A percentile compares a stretch with the other conserved stretches of the same genome.
Conservation (phyloP, 2,888 invertebrate genomes). For the Mimas tiliae region DNA sequence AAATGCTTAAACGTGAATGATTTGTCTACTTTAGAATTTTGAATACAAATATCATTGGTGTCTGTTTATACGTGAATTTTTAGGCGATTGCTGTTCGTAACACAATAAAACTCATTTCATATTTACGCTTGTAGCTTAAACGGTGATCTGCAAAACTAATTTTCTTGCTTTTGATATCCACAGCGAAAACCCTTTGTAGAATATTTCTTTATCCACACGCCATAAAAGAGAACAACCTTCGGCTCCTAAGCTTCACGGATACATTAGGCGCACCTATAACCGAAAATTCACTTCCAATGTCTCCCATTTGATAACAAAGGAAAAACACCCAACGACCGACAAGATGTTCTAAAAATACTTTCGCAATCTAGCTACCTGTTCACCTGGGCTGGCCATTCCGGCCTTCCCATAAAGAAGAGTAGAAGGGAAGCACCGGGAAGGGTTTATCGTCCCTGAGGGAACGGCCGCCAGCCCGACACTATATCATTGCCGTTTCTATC, state of each 20-base stretch:
- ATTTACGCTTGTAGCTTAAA: slow-evolving; percentile 7
- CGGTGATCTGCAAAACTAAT: slow-evolving; percentile 34
- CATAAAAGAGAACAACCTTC: slow-evolving; percentile 54
- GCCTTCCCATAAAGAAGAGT: slow-evolving; percentile 84
- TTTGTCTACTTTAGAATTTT: slow-evolving; percentile 6
- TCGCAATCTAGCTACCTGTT: slow-evolving; percentile 82
- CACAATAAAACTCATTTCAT: not conserved
- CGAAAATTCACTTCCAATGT: slow-evolving; percentile 70
- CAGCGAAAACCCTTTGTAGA: slow-evolving; percentile 37
- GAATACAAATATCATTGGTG: not conserved
- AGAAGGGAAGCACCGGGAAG: slow-evolving; percentile 80
- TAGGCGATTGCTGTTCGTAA: slow-evolving; percentile 7
- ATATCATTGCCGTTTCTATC: slow-evolving; percentile 82
- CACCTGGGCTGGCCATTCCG: slow-evolving; percentile 82
- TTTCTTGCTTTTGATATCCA: slow-evolving; percentile 35
- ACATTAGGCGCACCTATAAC: slow-evolving; percentile 66
- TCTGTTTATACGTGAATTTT: not conserved
- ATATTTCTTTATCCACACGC: slow-evolving; percentile 48
- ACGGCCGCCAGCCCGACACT: slow-evolving; percentile 78
- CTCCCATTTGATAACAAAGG: slow-evolving; percentile 82
- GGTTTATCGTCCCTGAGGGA: slow-evolving; percentile 84
- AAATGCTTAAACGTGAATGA: not conserved
- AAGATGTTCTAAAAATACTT: slow-evolving; percentile 84
- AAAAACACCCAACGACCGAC: slow-evolving; percentile 79
- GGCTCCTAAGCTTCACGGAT: slow-evolving; percentile 58